Percentiles rank a stretch among this genome's conserved stretches.
Evolutionary conservation across 2,797 vertebrate genomes (phyloP).

Genomic region (Clarias platycephalus): DNA sequence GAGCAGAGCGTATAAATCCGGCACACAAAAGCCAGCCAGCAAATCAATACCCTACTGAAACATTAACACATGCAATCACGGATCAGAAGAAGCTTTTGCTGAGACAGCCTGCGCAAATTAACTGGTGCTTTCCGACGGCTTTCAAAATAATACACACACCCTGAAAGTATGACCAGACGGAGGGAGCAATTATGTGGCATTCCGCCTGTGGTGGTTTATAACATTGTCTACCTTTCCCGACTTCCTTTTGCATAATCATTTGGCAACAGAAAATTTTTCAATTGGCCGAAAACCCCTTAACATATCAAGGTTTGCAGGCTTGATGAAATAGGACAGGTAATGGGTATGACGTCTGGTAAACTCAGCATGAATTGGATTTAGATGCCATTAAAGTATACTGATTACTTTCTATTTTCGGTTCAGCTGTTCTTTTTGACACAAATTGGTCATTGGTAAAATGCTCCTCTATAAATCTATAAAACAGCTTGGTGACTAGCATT

Average conservation of each 20-base stretch:
- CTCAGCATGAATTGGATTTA: background rate
- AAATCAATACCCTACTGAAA: conserved; percentile 95
- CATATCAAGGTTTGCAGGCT: conserved; percentile 57
- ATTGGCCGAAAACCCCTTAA: conserved; percentile 71
- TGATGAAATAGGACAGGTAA: conserved; percentile 59
- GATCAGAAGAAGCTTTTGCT: conserved; percentile 85
- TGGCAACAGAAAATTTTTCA: conserved; percentile 57
- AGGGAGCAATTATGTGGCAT: conserved; percentile 61
- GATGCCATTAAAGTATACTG: background rate
- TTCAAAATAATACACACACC: conserved; percentile 72
- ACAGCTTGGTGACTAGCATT: conserved; percentile 58
- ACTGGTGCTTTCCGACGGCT: conserved; percentile 72
- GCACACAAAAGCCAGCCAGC: conserved; percentile 84
- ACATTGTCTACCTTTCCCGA: conserved; percentile 32
- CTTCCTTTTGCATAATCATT: conserved; percentile 35
- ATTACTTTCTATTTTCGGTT: background rate
- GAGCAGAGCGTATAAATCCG: conserved; percentile 79
- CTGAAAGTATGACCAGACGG: conserved; percentile 60
- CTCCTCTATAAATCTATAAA: conserved; percentile 49
- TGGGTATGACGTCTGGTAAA: conserved; percentile 64
- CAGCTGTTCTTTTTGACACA: conserved; percentile 66
- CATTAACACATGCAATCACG: conserved; percentile 89
- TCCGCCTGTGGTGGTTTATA: conserved; percentile 45
- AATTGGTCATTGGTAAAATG: conserved; percentile 62
- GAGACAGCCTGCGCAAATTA: conserved; percentile 83